phyloP scores from a whole-genome alignment of 1,140 invertebrate species.

The Drosophila kepulauana region DNA sequence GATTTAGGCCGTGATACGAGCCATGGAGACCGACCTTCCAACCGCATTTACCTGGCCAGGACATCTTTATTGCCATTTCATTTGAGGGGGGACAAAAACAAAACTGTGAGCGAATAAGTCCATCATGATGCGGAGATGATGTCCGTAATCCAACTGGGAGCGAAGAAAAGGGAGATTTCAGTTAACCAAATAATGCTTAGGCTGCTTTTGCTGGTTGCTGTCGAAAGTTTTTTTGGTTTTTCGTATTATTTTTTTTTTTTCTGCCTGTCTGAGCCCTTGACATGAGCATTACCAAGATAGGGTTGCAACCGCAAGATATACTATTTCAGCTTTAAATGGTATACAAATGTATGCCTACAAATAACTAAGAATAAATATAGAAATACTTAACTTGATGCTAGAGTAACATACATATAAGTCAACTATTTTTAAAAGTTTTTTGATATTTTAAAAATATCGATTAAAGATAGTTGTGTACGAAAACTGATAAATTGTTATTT shows the following conservation, averaged over 20 bases:
- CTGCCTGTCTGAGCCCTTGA: background rate
- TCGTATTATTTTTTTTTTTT: background rate
- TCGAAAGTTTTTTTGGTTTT: background rate
- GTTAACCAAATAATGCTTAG: slow-evolving; percentile 1
- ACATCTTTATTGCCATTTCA: slow-evolving; percentile 14
- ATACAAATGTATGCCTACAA: too few relatives aligned
- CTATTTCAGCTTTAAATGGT: too few relatives aligned
- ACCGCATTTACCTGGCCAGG: background rate
- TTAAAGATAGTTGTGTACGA: too few relatives aligned
- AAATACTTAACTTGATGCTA: too few relatives aligned
- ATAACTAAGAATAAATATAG: too few relatives aligned
- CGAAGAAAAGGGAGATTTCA: background rate
- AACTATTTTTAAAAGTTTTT: too few relatives aligned
- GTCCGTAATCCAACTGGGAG: slow-evolving; percentile 9
- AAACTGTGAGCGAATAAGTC: slow-evolving; percentile 6
- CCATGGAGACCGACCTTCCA: background rate
- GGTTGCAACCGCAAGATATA: background rate
- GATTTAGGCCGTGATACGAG: slow-evolving; percentile 2
- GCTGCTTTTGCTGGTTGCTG: background rate
- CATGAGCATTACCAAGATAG: background rate
- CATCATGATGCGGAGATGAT: slow-evolving; percentile 14
- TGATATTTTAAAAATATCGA: too few relatives aligned
- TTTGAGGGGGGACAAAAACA: background rate
- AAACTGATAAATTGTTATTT: too few relatives aligned
- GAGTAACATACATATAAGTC: too few relatives aligned